A percentile compares a stretch with the other conserved stretches of the same genome.
phyloP scores from a whole-genome alignment of 1,140 invertebrate species.

The Onthophagus taurus region DNA sequence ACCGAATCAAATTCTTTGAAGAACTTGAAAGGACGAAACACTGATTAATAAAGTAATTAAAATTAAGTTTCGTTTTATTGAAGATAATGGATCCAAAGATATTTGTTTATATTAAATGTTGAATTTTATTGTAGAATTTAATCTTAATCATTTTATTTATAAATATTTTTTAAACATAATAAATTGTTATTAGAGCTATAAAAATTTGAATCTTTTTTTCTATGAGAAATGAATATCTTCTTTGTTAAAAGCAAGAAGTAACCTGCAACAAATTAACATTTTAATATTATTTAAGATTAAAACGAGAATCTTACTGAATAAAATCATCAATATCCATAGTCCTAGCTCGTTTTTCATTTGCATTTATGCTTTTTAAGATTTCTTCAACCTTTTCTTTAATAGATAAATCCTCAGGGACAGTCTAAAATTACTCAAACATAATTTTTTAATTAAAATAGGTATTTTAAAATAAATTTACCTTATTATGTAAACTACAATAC shows the following conservation, averaged over 20 bases:
- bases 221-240: slow-evolving; percentile 81
- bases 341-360: slow-evolving; percentile 74
- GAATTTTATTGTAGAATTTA: slow-evolving; percentile 9
- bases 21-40: slow-evolving; percentile 14
- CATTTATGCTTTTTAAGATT: slow-evolving; percentile 56
- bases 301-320: slow-evolving; percentile 51
- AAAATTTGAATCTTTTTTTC: too few species aligned
- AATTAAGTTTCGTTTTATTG: slow-evolving; percentile 4
- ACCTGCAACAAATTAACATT: slow-evolving; percentile 43
- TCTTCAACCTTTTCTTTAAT: slow-evolving; percentile 76
- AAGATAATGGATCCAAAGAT: slow-evolving; percentile 22
- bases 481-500: slow-evolving; percentile 79
- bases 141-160: slow-evolving; percentile 11
- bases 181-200: too few species aligned
- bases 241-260: slow-evolving; percentile 79
- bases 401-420: slow-evolving; percentile 69
- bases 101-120: slow-evolving; percentile 12
- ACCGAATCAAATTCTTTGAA: slow-evolving; percentile 19
- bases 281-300: slow-evolving; percentile 17
- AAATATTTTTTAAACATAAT: slow-evolving; percentile 13
- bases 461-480: slow-evolving; percentile 51
- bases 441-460: slow-evolving; percentile 43
- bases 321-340: slow-evolving; percentile 97
- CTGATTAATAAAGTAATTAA: slow-evolving; percentile 2
- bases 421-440: slow-evolving; percentile 50